phyloP scores from a whole-genome alignment of 2,113 vertebrate species.

The Pluvialis apricaria region DNA sequence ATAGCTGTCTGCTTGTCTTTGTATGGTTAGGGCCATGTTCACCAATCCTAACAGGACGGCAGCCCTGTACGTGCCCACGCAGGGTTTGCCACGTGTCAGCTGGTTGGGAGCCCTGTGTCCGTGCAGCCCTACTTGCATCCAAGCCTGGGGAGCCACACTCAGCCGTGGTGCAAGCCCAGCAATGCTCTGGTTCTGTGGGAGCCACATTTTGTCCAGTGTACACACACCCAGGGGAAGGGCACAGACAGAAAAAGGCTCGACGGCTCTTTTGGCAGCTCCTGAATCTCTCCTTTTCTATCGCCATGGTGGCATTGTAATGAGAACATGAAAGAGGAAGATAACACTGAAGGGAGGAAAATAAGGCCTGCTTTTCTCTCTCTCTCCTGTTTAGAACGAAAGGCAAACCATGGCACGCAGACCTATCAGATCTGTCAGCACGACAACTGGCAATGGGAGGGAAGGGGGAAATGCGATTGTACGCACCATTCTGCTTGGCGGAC shows the following conservation, averaged over 20 bases:
- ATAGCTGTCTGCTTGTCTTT: background rate
- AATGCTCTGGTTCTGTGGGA: accelerated
- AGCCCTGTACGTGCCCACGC: background rate
- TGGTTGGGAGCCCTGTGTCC: background rate
- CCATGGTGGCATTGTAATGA: background rate
- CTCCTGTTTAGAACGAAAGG: background rate
- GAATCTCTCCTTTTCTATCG: background rate
- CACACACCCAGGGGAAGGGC: background rate
- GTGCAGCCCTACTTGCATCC: background rate
- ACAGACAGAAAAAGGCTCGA: background rate
- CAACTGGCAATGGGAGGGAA: background rate
- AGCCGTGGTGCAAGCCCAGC: background rate
- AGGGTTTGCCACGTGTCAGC: background rate
- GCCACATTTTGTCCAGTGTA: background rate
- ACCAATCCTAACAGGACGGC: background rate
- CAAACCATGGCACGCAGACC: background rate
- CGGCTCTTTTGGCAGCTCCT: background rate
- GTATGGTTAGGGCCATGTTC: background rate
- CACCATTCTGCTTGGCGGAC: background rate
- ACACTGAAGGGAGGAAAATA: background rate
- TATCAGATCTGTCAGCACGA: constrained; percentile 54
- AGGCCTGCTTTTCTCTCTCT: background rate
- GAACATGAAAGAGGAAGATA: background rate
- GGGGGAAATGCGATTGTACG: background rate
- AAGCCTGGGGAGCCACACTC: background rate